Evolutionary conservation across 2,113 vertebrate species (phyloP).

Genomic region (Phyllostomus hastatus): DNA sequence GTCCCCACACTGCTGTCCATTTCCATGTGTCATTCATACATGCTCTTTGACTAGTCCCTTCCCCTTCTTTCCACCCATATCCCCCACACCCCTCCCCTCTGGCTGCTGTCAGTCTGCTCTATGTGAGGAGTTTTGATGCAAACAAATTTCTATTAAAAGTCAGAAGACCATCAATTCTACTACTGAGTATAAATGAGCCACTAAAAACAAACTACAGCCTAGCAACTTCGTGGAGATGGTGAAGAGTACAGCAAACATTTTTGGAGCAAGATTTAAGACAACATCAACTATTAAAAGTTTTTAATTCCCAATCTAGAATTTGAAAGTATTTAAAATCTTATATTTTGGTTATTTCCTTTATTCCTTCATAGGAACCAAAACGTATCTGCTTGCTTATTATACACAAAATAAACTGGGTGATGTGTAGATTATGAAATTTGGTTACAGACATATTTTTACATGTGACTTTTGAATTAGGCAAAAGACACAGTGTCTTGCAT

Average conservation of each 20-base stretch:
- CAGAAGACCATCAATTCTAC: neutral
- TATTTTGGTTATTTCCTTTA: neutral
- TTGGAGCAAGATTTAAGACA: neutral
- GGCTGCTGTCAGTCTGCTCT: no score
- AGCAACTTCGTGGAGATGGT: neutral
- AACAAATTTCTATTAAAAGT: constrained; percentile 45
- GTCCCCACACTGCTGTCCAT: no score
- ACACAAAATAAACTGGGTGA: neutral
- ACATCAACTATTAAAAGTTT: neutral
- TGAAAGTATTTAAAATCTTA: neutral
- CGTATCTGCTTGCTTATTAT: neutral
- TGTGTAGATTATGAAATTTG: neutral
- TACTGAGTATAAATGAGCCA: neutral
- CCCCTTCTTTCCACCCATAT: no score
- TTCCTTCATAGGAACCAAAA: neutral
- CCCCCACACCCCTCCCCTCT: no score
- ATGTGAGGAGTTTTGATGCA: neutral
- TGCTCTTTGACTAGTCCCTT: no score
- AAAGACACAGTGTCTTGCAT: neutral
- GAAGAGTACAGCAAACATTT: neutral
- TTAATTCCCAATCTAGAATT: neutral
- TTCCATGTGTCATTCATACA: no score
- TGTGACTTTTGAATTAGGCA: neutral
- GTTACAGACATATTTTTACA: neutral
- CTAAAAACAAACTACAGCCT: neutral